Evolutionary conservation across 2,888 invertebrate genomes (phyloP), one percentile per base, ranked within the genome.

Genomic region (Beris chalybata): DNA sequence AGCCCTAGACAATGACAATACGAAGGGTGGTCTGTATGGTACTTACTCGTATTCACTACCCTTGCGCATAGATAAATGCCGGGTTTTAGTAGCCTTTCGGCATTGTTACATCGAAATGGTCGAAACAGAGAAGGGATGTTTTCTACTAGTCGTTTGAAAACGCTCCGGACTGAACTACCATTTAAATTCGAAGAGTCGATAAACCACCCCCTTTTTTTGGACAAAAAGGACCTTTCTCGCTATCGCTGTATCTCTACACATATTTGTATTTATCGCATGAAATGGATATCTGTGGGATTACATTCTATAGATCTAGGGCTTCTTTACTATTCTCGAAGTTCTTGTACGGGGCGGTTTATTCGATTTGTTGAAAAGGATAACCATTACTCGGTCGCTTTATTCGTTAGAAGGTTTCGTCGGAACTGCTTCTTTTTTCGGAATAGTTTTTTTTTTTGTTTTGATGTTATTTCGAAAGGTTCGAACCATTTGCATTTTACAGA

Each of bases 281-380:
- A 70, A 70, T 63, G 65, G 68, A 70, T 70, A 70, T 70, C 67
- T 68, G 70, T 70, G 70, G 67, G 70, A 70, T 70, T 70, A 69
- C 56, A 58, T 61, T 61, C 52, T 61, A 61, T 61, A 43, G 38
- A 61, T 61, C 15, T 43, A 15, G n/a, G 61, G 61, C 43, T 61
- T 61, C 48, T 5, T 22, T 52, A 29, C 7, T 29, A n/a, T 4
- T 13, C 61, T 4, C 38, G 38, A 38, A 38, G 5, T 9, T 22
- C 7, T 38, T 38, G 38, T 38, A 38, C 38, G 5, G 38, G 38
- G 38, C 38, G 38, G 38, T 38, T 38, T 38, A 38, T 38, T 38
- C 38, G 38, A 61, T 61, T 68, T 66, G 63, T 66, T 68, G 64
- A 68, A 68, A 68, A 68, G 68, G 66, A 68, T 68, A 66, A 68